Conservation (phyloP, 2,113 vertebrate genomes). For the Parus major region DNA sequence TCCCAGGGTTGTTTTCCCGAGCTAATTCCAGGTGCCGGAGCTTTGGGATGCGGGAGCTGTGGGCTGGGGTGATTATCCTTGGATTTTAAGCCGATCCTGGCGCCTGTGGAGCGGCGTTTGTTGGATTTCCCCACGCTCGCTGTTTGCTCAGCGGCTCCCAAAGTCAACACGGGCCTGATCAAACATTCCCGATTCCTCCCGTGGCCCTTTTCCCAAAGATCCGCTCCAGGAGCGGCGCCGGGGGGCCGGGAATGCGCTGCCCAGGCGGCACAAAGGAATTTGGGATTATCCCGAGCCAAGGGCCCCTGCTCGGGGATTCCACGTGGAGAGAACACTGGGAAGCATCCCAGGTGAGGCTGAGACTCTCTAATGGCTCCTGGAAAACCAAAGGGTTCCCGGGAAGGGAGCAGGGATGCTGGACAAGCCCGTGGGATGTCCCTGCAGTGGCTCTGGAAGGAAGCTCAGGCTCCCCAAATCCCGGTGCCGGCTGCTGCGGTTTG, state of each 20-base stretch:
- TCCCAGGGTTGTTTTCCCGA: background rate
- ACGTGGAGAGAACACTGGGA: fast-evolving
- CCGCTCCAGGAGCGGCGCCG: background rate
- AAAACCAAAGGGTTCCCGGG: fast-evolving
- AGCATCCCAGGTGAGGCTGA: too few relatives aligned
- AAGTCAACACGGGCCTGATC: slow-evolving; percentile 24
- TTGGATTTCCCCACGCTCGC: slow-evolving; percentile 5
- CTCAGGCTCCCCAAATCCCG: fast-evolving
- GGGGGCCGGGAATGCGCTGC: background rate
- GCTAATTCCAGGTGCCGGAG: background rate
- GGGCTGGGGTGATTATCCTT: background rate
- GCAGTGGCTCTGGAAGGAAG: background rate
- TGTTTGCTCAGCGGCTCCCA: background rate
- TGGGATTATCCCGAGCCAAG: fast-evolving
- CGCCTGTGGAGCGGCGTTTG: background rate
- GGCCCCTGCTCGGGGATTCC: background rate
- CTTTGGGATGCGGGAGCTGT: background rate
- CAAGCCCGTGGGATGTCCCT: fast-evolving
- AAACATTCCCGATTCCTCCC: background rate
- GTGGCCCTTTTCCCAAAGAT: background rate
- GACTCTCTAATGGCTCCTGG: background rate
- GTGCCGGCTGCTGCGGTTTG: background rate
- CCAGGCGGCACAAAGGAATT: background rate
- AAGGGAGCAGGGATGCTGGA: background rate
- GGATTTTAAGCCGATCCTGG: background rate